Conservation (phyloP, 2,888 invertebrate genomes). For the Drosophila paranaensis region DNA sequence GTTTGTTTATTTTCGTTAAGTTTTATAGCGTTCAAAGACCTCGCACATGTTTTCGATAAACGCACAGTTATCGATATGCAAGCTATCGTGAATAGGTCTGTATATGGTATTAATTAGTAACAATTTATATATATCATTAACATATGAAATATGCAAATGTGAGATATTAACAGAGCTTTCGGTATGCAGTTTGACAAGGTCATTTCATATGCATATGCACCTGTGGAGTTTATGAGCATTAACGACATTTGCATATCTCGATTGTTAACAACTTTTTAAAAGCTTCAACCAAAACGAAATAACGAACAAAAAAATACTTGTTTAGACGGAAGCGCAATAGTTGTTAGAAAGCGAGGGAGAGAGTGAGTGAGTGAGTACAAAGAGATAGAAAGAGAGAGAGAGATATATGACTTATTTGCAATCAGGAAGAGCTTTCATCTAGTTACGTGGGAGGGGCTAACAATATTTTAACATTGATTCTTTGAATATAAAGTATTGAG, state of each 20-base stretch:
- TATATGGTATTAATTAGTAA: neutral
- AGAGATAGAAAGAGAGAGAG: neutral
- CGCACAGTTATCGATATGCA: conserved; percentile 14
- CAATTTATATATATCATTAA: conserved; percentile 1
- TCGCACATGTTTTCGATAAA: conserved; percentile 37
- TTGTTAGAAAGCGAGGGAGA: neutral
- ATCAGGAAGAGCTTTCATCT: conserved; percentile 33
- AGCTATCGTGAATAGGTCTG: conserved; percentile 1
- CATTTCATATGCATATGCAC: neutral
- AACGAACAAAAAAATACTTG: conserved; percentile 26
- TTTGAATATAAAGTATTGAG: neutral
- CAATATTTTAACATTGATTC: neutral
- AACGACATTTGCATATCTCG: conserved; percentile 11
- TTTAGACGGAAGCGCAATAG: conserved; percentile 34
- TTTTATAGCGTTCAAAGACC: conserved; percentile 62
- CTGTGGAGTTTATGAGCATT: conserved; percentile 19
- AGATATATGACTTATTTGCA: conserved; percentile 18
- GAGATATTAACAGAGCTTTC: conserved; percentile 24
- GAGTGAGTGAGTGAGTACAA: neutral
- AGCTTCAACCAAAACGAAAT: conserved; percentile 11
- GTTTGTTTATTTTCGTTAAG: conserved; percentile 16
- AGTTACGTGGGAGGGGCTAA: too few species aligned
- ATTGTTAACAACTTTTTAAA: conserved; percentile 20
- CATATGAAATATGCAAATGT: conserved; percentile 19
- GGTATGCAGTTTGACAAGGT: conserved; percentile 22